Base-by-base conservation (phyloP, 2,888 invertebrate species). In the Sturmia bella region DNA sequence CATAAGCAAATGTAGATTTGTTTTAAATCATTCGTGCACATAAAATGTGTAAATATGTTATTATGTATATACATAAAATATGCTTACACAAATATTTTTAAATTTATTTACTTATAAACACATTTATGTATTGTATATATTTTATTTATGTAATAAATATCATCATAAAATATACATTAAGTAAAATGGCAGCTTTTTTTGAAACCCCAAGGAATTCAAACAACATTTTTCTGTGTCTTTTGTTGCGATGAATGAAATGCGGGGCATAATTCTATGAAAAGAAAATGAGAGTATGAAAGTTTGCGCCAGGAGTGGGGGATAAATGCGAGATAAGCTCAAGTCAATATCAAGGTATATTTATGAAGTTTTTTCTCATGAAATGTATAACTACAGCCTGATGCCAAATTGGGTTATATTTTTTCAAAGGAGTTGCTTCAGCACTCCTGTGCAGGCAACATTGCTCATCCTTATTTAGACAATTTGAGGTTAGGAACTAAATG, bases 221-320 rank as follows among this genome's bases (percentile, higher is more conserved):
- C 27, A 76, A 59, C 43, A 54, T 77, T 77, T 81, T 76, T 77
- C 77, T 77, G 81, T 73, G 24, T 73, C 68, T 73, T 56, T 48
- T 66, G 21, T 11, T 52, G 27, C 15, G 17, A 24, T 11, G 4
- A 2, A 45, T 27, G 7, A 59, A 57, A 48, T 37, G n/a, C 21
- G 24, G 59, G 24, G 12, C 13, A 50, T 19, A 4, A 24, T 3
- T 12, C 13, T 52, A 27, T 19, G 5, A 13, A 39, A 17, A 5
- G 27, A 56, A 56, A 56, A 7, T 12, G 17, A 27, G 3, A 24
- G 24, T 6, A 12, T 3, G 32, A 24, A 11, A 43, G 2, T 2
- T 21, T 17, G 56, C 32, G 11, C 6, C 45, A 64, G 32, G 64
- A 74, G 63, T 64, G 56, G 27, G 3, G 27, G 64, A 56, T 43